A percentile compares a stretch with the other conserved stretches of the same genome.
These are phyloP conservation scores for Phrynocephalus guinanensis DNA, from an alignment of 2,797 vertebrate species.

Conservation along the genomic window DNA sequence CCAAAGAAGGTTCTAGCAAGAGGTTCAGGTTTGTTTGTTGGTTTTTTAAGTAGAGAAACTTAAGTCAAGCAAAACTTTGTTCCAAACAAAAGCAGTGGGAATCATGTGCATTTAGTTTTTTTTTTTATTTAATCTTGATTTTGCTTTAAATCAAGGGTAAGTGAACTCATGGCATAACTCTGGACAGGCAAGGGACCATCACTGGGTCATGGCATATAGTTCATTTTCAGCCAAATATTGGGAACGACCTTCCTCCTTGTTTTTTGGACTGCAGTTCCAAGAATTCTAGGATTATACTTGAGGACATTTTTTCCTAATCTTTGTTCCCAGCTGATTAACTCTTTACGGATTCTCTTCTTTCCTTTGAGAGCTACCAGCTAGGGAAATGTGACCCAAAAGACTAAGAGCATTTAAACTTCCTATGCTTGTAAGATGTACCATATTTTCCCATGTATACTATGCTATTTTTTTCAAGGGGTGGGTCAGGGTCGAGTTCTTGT, in stretches of 20 bases:
- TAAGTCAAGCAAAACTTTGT: background rate
- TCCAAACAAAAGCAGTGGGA: constrained; percentile 26
- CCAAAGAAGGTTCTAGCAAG: constrained; percentile 38
- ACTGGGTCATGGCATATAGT: background rate
- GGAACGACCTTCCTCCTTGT: background rate
- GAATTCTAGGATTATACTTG: background rate
- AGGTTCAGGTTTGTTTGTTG: constrained; percentile 9
- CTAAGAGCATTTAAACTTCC: background rate
- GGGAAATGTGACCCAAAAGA: background rate
- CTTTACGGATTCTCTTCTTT: background rate
- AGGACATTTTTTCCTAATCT: background rate
- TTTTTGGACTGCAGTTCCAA: background rate
- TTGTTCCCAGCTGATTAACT: background rate
- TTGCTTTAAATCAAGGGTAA: background rate
- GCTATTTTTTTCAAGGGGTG: too few relatives aligned
- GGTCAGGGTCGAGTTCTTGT: too few relatives aligned
- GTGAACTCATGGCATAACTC: background rate
- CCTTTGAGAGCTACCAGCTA: too few relatives aligned
- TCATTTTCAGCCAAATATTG: background rate
- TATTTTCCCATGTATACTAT: too few relatives aligned
- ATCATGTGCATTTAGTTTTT: constrained; percentile 23
- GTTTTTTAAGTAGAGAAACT: background rate
- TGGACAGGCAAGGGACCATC: background rate
- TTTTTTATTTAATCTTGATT: background rate
- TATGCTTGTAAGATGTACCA: too few relatives aligned